Base-by-base conservation (phyloP, 2,113 vertebrate genomes). In the Naja naja region DNA sequence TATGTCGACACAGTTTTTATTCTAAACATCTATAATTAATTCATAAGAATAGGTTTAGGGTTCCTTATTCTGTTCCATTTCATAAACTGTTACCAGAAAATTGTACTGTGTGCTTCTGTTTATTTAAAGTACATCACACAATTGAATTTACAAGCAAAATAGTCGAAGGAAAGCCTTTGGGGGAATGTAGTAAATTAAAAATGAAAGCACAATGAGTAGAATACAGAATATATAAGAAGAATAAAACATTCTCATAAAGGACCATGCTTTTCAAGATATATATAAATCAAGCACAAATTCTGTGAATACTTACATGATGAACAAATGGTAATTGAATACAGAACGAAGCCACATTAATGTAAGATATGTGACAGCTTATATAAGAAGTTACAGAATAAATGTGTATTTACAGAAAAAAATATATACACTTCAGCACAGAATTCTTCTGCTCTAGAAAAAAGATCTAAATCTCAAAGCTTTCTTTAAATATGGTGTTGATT, bases 61-160 rank as follows among this genome's bases (percentile, higher is more conserved):
- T 94, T 85, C 52, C 93, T 93, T 94, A 95, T 96, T 96, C 93
- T 93, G 91, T 95, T 95, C 88, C 93, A 96, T 95, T 97, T 95
- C 96, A 92, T 92, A 96, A 96, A 94, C 74, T 95, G 64, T 95
- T 96, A 92, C 90, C 81, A 94, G 91, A 93, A 97, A 96, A 97
- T 96, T 95, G 95, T 94, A 90, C 92, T 95, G 45, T 54, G 1
- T 95, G 45, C 92, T 94, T 94, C 93, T 95, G 86, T 96, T 96
- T 96, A 94, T 95, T 97, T 96, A 96, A 97, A 94, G 93, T 96
- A 94, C 94, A 96, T 94, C 94, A 94, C 54, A 92, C 54, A 92
- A 54, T 94, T 96, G 95, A 96, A 97, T 96, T 93, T 96, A 94
- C 89, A 94, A 96, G 93, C 69, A 94, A 95, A 96, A 87, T 93